Base-by-base conservation (phyloP, 2,113 vertebrate species). In the Cinclus mexicanus region DNA sequence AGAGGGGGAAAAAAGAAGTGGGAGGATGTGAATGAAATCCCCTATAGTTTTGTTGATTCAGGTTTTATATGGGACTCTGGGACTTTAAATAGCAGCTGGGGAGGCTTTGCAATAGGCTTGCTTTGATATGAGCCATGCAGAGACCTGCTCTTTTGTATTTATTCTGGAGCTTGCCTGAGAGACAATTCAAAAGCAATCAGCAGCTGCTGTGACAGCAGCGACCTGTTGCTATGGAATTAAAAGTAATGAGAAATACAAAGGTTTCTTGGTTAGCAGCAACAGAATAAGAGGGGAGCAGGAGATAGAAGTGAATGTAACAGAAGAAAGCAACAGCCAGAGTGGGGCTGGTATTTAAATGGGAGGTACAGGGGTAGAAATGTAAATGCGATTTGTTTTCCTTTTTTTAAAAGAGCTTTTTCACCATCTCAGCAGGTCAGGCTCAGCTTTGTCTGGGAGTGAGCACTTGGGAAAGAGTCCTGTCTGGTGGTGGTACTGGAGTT, bases 201-300 rank as follows among this genome's bases (percentile, higher is more conserved):
- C 94, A 95, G 90, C 60, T 89, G 79, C 94, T 93, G 90, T 55
- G 76, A 84, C 89, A 97, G 95, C 82, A 93, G 85, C 49, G 28
- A 94, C 94, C 92, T 96, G 97, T 97, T 97, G 97, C 97, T 97
- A 97, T 92, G 97, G 94, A 85, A 96, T 96, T 94, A 94, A 82
- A 89, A 49, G 71, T 2, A 14, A 86, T 81, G 91, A 83, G 57
- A 86, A 89, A 82, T 42, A 96, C 89, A 95, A 97, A 95, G 91
- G 87, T 93, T 87, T 83, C 87, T 95, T 93, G 59, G 90, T 93
- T 81, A 83, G 82, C 82, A 63, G 87, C 83, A 77, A 55, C 55
- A 74, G 77, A 96, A 80, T 69, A 59, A 49, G 82, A 87, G 29
- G 70, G 55, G 61, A 86, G 68, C 14, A 41, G 49, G 81, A 81